These are phyloP conservation scores for Crypturellus undulatus DNA, from an alignment of 2,113 vertebrate species.

Conservation along the genomic window DNA sequence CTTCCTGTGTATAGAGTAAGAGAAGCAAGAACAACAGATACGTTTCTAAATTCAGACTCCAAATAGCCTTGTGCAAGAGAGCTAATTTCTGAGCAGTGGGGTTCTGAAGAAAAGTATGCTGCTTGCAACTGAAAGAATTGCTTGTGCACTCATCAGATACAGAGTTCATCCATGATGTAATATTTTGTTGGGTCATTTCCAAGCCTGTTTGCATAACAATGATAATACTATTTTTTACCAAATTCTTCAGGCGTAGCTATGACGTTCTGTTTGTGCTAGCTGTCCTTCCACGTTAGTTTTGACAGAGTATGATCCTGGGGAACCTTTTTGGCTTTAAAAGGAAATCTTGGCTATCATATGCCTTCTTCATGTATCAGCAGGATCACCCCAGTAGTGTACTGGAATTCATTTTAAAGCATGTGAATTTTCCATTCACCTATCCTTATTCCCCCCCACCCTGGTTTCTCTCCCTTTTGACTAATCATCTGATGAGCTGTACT, in stretches of 20 bases:
- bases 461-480: neutral
- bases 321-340: slow-evolving; percentile 33
- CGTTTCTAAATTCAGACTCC: neutral
- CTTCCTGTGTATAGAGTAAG: slow-evolving; percentile 23
- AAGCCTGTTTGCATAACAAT: slow-evolving; percentile 40
- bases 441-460: neutral
- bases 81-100: slow-evolving; percentile 10
- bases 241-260: neutral
- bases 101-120: slow-evolving; percentile 13
- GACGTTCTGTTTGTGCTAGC: neutral
- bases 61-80: neutral
- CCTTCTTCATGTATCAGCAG: neutral
- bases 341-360: neutral
- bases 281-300: neutral
- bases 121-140: neutral
- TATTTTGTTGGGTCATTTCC: slow-evolving; percentile 36
- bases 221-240: neutral
- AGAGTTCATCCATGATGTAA: slow-evolving; percentile 51
- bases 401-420: neutral
- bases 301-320: slow-evolving; percentile 1
- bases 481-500: neutral
- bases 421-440: neutral
- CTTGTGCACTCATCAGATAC: neutral
- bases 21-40: neutral
- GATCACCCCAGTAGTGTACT: neutral